Percentiles rank a stretch among this genome's conserved stretches.
These are phyloP conservation scores for Suillia variegata DNA, from an alignment of 2,888 invertebrate species.

Conservation along the genomic window DNA sequence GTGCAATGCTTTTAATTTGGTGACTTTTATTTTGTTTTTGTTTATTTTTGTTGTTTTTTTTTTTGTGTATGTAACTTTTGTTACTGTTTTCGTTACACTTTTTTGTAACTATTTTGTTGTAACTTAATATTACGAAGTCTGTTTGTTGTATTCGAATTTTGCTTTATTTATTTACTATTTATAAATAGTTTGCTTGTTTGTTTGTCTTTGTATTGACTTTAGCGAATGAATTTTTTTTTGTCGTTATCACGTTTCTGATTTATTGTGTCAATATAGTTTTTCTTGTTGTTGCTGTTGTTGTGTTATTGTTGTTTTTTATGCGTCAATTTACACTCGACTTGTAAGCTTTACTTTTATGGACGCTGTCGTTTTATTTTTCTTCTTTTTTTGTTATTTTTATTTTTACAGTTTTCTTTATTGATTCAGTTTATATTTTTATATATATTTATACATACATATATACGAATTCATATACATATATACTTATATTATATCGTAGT, in stretches of 20 bases:
- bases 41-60: too few relatives aligned
- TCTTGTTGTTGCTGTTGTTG: constrained; percentile 3
- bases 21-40: too few relatives aligned
- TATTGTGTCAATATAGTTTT: constrained; percentile 15
- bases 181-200: constrained; percentile 12
- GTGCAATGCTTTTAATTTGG: too few relatives aligned
- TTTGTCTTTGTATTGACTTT: constrained; percentile 7
- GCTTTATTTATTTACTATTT: constrained; percentile 15
- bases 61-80: too few relatives aligned
- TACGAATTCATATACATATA: too few relatives aligned
- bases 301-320: background rate
- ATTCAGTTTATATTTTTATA: background rate
- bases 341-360: constrained; percentile 8
- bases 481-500: too few relatives aligned
- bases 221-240: too few relatives aligned
- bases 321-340: constrained; percentile 1
- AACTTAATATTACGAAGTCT: too few relatives aligned
- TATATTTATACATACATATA: too few relatives aligned
- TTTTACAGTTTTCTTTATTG: background rate
- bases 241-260: constrained; percentile 10
- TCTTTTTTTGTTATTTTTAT: constrained; percentile 11
- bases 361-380: constrained; percentile 19
- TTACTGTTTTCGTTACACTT: too few relatives aligned
- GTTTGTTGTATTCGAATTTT: too few relatives aligned
- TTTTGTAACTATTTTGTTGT: too few relatives aligned